Evolutionary conservation across 2,888 invertebrate species (phyloP).

Genomic region (Agapetus fuscipes): DNA sequence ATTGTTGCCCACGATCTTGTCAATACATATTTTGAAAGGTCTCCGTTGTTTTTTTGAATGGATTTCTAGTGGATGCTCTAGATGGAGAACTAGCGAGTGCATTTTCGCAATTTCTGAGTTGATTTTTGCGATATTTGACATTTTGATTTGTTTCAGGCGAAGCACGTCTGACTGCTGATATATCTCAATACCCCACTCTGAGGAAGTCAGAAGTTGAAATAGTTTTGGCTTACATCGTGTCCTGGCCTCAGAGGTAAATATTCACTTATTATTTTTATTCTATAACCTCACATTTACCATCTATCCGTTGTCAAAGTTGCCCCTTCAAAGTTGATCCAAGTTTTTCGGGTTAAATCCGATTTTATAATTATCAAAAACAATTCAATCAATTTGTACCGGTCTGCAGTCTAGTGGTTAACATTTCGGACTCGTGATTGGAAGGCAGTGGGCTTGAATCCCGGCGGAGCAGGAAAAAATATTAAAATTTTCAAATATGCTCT

Average conservation of each 20-base stretch:
- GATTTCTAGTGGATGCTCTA: conserved; percentile 1
- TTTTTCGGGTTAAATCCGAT: not conserved
- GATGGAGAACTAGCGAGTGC: not conserved
- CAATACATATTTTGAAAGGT: not conserved
- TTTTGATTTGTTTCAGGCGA: conserved; percentile 59
- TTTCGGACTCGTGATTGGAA: no score
- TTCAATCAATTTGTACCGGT: no score
- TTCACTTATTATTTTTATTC: not conserved
- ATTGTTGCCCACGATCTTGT: conserved; percentile 5
- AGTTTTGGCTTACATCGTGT: conserved; percentile 74
- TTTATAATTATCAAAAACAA: no score
- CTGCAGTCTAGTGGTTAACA: no score
- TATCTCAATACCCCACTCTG: conserved; percentile 63
- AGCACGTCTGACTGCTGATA: conserved; percentile 67
- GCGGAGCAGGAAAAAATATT: no score
- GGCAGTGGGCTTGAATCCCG: no score
- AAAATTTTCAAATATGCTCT: no score
- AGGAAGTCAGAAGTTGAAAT: conserved; percentile 74
- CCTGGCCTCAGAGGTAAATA: conserved; percentile 78
- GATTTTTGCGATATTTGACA: conserved; percentile 12
- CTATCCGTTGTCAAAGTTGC: no score
- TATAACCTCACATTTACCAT: no score
- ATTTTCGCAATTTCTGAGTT: not conserved
- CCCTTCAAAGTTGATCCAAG: not conserved
- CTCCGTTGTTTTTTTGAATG: conserved; percentile 2